Evolutionary conservation across 1,140 invertebrate species (phyloP), one percentile per base, ranked within the genome.

Genomic region (Drosophila malerkotliana): DNA sequence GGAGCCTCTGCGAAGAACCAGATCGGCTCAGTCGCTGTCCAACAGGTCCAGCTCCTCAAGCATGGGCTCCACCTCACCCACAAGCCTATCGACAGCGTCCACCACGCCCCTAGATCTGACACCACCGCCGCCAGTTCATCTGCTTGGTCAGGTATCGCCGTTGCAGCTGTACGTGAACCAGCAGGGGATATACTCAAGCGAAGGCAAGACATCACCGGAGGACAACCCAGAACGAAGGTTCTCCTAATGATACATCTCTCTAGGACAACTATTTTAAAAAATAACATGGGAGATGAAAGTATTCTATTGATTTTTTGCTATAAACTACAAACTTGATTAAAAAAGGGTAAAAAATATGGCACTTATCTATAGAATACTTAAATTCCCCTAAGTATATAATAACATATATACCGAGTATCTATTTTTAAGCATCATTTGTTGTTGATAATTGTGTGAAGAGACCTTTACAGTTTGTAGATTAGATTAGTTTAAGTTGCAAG

Each of bases 11-110:
- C 30, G 83, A 3, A 41, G 83, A 32, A 79, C 83, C 3, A 76
- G 83, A 0, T 88, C 83, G 4, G 83, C 83, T 0, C 79, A 88
- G n/a, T 88, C 83, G 0, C 47, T 88, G 8, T 88, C 83, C n/a
- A 55, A 72, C 2, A 72, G 72, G 1, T 88, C 79, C 1, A 83
- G 79, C 18, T 64, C 72, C 6, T 87, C 83, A 4, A 87, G 82
- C 47, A 79, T 77, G 28, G 73, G 79, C 24, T 79, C 84, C 7
- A 68, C 67, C 8, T 63, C 79, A 0, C 57, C 64, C 0, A 72
- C 77, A 2, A 78, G 79, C 32, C 58, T 75, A 8, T 87, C 82
- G 9, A 88, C 67, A 3, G 63, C 60, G 5, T 83, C 83, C 1
- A 77, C 79, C 15, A 88, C 84, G 1, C 76, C 83, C 1, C 24